A percentile compares a stretch with the other conserved stretches of the same genome.
These are phyloP conservation scores for Lochmaea crataegi DNA, from an alignment of 2,888 invertebrate species.

Conservation along the genomic window DNA sequence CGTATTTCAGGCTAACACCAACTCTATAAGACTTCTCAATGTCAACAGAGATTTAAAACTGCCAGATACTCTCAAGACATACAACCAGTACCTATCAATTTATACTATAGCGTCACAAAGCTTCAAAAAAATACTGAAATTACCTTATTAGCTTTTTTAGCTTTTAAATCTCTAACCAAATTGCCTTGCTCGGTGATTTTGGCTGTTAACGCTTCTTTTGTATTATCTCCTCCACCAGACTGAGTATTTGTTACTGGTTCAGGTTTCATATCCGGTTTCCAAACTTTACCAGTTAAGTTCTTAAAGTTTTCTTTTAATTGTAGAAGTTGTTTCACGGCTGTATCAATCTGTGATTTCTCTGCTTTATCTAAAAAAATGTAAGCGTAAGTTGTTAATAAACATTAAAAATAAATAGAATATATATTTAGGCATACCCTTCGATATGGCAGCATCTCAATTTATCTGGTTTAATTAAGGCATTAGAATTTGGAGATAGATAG, in stretches of 20 bases:
- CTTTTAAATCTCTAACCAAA: slow-evolving; percentile 70
- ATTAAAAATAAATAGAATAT: no score
- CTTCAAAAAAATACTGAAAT: slow-evolving; percentile 12
- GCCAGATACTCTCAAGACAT: no score
- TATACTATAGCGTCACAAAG: no score
- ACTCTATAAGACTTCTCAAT: no score
- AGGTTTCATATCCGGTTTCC: slow-evolving; percentile 61
- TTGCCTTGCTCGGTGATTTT: slow-evolving; percentile 72
- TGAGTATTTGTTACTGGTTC: slow-evolving; percentile 5
- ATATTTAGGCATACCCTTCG: no score
- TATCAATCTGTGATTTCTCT: slow-evolving; percentile 68
- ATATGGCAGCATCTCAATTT: no score
- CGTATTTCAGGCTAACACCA: no score
- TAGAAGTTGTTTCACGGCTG: slow-evolving; percentile 70
- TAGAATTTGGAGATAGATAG: no score
- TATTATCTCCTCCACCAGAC: slow-evolving; percentile 68
- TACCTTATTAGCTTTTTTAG: slow-evolving; percentile 64
- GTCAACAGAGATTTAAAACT: no score
- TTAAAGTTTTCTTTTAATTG: slow-evolving; percentile 71
- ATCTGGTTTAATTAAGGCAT: no score
- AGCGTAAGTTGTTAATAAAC: no score
- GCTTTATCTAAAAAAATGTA: slow-evolving; percentile 51
- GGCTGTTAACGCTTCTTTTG: slow-evolving; percentile 57
- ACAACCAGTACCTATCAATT: no score
- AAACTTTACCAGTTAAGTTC: slow-evolving; percentile 69